Conservation (phyloP, 2,113 vertebrate genomes). For the Rhombomys opimus region DNA sequence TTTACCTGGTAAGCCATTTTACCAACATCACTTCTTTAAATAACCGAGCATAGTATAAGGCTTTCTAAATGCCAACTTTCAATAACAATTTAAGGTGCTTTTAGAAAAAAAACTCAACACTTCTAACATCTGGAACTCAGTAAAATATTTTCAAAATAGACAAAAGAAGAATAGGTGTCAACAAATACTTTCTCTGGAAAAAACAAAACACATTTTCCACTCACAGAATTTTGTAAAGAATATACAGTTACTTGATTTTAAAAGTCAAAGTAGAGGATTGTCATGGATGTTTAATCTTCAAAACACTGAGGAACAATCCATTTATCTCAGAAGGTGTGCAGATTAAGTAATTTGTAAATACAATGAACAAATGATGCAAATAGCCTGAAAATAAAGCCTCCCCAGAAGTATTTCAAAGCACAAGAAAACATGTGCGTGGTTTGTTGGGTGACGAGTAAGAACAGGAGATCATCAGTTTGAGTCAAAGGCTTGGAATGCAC, state of each 20-base stretch:
- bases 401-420: background rate
- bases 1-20: background rate
- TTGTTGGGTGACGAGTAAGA: too few species aligned
- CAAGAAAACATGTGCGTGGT: background rate
- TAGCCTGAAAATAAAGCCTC: background rate
- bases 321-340: background rate
- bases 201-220: background rate
- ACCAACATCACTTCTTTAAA: background rate
- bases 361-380: background rate
- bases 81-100: background rate
- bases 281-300: background rate
- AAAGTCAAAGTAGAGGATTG: background rate
- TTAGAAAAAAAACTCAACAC: background rate
- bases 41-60: background rate
- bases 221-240: constrained; percentile 26
- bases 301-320: background rate
- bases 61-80: background rate
- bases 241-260: background rate
- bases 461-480: background rate
- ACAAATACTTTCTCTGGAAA: background rate
- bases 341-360: background rate
- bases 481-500: background rate
- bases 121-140: background rate
- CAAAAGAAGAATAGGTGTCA: background rate
- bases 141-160: background rate